phyloP scores from a whole-genome alignment of 2,113 vertebrate species.

The Glaucomys volans region DNA sequence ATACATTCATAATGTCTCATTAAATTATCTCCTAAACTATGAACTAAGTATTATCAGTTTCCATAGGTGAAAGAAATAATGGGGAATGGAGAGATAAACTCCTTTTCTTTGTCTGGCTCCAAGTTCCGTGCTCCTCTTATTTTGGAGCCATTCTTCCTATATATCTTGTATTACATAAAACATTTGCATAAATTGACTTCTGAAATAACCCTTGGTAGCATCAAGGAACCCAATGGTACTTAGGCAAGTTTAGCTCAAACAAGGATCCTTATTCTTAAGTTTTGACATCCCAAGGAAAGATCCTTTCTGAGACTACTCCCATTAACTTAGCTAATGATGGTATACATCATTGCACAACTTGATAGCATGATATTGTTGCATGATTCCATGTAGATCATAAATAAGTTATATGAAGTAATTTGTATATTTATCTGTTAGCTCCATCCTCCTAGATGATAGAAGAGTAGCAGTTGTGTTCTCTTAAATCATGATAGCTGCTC shows the following conservation, averaged over 20 bases:
- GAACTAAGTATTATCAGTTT: slow-evolving; percentile 42
- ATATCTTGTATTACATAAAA: slow-evolving; percentile 10
- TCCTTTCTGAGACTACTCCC: slow-evolving; percentile 10
- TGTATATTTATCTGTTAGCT: slow-evolving; percentile 44
- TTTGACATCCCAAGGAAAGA: background rate
- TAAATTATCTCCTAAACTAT: background rate
- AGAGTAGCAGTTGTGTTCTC: background rate
- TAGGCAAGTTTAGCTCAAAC: slow-evolving; percentile 22
- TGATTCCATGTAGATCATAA: background rate
- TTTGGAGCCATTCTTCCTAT: background rate
- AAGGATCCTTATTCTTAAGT: background rate
- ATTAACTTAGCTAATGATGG: background rate
- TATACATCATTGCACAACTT: background rate
- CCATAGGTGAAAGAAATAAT: background rate
- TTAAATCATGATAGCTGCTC: slow-evolving; percentile 35
- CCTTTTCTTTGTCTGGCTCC: background rate
- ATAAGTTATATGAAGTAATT: slow-evolving; percentile 48
- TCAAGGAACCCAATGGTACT: background rate
- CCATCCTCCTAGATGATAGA: background rate
- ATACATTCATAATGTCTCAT: background rate
- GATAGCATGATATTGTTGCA: background rate
- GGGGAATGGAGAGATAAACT: background rate
- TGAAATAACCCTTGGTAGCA: background rate
- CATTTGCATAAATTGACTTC: background rate
- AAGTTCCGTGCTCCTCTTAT: background rate